Conservation (phyloP, 2,888 invertebrate genomes). For the Chloroclysta siterata region DNA sequence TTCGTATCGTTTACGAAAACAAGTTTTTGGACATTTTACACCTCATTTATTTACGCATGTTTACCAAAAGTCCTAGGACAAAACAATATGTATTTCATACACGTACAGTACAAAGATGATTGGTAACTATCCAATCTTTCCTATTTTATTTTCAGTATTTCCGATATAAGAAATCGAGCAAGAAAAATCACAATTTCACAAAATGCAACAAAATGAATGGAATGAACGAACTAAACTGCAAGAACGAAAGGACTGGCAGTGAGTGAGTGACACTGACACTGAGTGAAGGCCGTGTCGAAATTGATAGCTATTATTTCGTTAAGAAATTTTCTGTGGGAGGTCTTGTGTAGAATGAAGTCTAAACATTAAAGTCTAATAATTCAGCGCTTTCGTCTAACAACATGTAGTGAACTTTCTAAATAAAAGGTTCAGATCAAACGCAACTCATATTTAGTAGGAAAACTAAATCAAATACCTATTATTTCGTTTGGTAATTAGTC, state of each 20-base stretch:
- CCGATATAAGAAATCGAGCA: neutral
- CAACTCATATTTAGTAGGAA: no score
- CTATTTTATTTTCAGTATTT: constrained; percentile 18
- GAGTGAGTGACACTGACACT: neutral
- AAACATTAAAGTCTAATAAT: no score
- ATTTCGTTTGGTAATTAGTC: no score
- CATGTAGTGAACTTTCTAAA: no score
- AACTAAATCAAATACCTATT: no score
- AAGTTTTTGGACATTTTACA: constrained; percentile 57
- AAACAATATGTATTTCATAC: neutral
- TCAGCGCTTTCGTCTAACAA: no score
- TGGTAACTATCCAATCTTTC: constrained; percentile 1
- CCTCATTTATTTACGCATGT: constrained; percentile 42
- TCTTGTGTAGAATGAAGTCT: no score
- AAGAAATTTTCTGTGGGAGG: neutral
- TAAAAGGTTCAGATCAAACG: no score
- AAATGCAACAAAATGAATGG: constrained; percentile 16
- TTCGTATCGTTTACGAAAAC: constrained; percentile 48
- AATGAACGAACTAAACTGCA: neutral
- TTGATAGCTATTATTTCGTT: neutral
- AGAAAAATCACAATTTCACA: constrained; percentile 1
- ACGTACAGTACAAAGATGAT: neutral
- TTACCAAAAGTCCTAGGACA: constrained; percentile 1
- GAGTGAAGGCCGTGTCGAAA: neutral
- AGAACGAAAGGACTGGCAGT: no score